Base-by-base conservation (phyloP, 2,888 invertebrate genomes). In the Parnassius smintheus region DNA sequence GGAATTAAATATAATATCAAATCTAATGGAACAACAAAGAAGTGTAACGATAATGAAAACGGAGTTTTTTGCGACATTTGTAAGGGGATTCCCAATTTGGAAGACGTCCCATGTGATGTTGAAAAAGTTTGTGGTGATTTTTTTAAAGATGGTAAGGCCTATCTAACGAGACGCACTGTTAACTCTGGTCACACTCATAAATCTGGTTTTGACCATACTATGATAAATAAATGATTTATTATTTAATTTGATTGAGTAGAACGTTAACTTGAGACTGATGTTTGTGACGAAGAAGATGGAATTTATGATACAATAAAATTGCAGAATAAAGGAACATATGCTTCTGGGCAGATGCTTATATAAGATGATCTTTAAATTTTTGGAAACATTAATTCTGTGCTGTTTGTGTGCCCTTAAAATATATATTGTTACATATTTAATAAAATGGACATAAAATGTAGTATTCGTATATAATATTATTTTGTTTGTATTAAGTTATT, bases 241-340 rank as follows among this genome's bases (percentile, higher is more conserved):
- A 50, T 62, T 60, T 66, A 54, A 62, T 61, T 57, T 55, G 48
- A 56, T 56, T 61, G 35, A 49, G 18, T 13, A 50, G 55, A 61
- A 57, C 58, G 72, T 71, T 80, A 72, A 72, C 80, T 82, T 85
- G 90, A 91, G 90, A 91, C 90, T 91, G 90, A 91, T 82, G 83
- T 78, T 80, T 88, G 87, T 88, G 85, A 87, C 86, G 85, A 68
- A 61, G 70, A 70, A 48, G 70, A 68, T 58, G 67, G 68, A 68
- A 72, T 69, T 68, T 69, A 67, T 53, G 56, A 11, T 63, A 59
- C 56, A 48, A 53, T 60, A 56, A 56, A 48, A 9, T n/a, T 56
- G 56, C 48, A 48, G n/a, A 46, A 9, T 59, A 55, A 56, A 22
- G 35, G 42, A 60, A 42, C 49, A 41, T 8, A 53, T 49, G 42